Conservation (phyloP, 1,140 invertebrate genomes). For the Trichonephila clavipes region DNA sequence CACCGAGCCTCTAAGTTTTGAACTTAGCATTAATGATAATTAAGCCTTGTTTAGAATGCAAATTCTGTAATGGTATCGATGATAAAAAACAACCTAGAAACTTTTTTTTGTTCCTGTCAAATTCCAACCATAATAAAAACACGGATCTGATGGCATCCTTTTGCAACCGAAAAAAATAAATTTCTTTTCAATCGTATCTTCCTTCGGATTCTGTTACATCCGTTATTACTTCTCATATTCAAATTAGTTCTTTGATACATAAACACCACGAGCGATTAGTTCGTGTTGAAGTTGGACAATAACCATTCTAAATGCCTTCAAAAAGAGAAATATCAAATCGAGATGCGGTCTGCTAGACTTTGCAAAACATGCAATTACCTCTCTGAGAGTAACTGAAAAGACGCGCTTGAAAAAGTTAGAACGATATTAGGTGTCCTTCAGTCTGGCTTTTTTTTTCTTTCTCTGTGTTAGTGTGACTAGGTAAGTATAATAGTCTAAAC, state of each 20-base stretch:
- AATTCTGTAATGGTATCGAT: no score
- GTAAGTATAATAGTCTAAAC: slow-evolving; percentile 16
- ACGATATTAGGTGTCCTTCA: background rate
- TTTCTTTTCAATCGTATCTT: background rate
- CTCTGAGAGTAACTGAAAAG: background rate
- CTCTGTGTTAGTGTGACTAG: background rate
- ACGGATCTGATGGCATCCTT: slow-evolving; percentile 4
- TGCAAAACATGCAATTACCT: slow-evolving; percentile 16
- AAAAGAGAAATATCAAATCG: slow-evolving; percentile 27
- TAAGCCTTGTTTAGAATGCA: no score
- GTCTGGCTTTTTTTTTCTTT: background rate
- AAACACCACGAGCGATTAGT: background rate
- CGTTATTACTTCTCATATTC: slow-evolving; percentile 6
- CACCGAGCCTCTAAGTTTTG: no score
- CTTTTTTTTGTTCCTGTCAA: no score
- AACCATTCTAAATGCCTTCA: background rate
- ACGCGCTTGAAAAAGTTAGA: background rate
- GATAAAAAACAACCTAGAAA: no score
- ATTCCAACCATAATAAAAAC: background rate
- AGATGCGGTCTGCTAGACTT: background rate
- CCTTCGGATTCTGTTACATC: slow-evolving; percentile 19
- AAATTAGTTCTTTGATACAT: background rate
- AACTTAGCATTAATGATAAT: no score
- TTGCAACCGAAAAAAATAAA: background rate
- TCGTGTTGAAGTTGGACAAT: background rate